Evolutionary conservation across 2,797 vertebrate genomes (phyloP).

Genomic region (Squalus acanthias): DNA sequence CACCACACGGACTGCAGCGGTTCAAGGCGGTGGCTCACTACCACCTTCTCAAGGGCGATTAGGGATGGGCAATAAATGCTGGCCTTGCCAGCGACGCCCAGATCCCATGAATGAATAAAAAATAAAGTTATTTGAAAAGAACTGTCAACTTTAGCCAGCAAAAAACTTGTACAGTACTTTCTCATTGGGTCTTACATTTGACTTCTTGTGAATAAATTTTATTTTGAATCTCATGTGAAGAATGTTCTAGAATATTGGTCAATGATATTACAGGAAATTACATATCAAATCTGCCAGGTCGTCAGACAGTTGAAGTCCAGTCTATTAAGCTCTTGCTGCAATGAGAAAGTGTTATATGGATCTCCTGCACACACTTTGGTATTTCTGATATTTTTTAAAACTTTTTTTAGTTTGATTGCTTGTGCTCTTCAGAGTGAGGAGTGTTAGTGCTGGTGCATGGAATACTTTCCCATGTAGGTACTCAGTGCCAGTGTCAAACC

Average conservation of each 20-base stretch:
- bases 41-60: no score
- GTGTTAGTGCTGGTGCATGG: background rate
- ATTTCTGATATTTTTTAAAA: background rate
- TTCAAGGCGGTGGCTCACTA: no score
- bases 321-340: background rate
- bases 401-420: background rate
- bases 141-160: background rate
- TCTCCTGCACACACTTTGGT: background rate
- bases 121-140: background rate
- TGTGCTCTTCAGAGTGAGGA: background rate
- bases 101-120: no score
- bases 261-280: background rate
- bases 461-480: background rate
- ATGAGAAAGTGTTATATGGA: background rate
- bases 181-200: background rate
- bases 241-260: background rate
- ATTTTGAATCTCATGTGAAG: background rate
- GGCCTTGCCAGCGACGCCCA: no score
- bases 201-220: slow-evolving; percentile 24
- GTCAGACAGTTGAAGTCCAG: no score
- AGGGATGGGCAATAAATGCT: no score
- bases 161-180: background rate
- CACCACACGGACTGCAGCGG: no score
- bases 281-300: background rate
- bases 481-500: background rate